Evolutionary conservation across 2,888 invertebrate species (phyloP).

Genomic region (Timema podura): DNA sequence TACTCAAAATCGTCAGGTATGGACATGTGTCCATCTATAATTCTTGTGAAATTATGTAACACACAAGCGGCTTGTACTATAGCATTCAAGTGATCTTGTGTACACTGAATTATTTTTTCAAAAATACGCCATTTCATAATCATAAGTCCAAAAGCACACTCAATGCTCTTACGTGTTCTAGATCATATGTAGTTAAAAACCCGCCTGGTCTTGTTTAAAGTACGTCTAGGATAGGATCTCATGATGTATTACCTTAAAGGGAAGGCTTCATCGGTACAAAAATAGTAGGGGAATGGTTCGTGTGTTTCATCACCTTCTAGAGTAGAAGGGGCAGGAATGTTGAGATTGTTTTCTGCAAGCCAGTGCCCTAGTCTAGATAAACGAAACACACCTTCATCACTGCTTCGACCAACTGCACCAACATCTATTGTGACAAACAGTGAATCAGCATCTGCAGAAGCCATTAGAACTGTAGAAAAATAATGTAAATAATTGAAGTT

Average conservation of each 20-base stretch:
- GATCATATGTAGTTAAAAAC: conserved; percentile 26
- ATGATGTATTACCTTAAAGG: conserved; percentile 24
- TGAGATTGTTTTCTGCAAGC: conserved; percentile 9
- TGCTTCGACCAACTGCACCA: conserved; percentile 19
- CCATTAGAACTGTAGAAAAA: conserved; percentile 12
- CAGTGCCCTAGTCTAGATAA: background rate
- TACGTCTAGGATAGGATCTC: conserved; percentile 22
- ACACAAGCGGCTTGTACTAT: conserved; percentile 12
- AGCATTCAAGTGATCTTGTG: background rate
- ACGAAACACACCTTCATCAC: conserved; percentile 15
- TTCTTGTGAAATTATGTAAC: conserved; percentile 1
- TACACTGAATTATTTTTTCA: background rate
- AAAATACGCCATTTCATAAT: conserved; percentile 21
- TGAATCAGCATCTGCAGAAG: conserved; percentile 10
- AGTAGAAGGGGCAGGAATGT: conserved; percentile 1
- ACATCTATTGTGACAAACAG: conserved; percentile 17
- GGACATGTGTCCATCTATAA: background rate
- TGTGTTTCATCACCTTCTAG: conserved; percentile 2
- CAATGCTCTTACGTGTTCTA: conserved; percentile 25
- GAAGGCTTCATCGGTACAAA: conserved; percentile 26
- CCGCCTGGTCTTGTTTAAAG: conserved; percentile 17
- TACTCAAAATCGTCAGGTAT: background rate
- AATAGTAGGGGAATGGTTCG: conserved; percentile 17
- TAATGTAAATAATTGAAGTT: background rate
- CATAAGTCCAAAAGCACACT: conserved; percentile 27